These are phyloP conservation scores for Cataglyphis albicans DNA, from an alignment of 2,888 invertebrate genomes.

Conservation along the genomic window DNA sequence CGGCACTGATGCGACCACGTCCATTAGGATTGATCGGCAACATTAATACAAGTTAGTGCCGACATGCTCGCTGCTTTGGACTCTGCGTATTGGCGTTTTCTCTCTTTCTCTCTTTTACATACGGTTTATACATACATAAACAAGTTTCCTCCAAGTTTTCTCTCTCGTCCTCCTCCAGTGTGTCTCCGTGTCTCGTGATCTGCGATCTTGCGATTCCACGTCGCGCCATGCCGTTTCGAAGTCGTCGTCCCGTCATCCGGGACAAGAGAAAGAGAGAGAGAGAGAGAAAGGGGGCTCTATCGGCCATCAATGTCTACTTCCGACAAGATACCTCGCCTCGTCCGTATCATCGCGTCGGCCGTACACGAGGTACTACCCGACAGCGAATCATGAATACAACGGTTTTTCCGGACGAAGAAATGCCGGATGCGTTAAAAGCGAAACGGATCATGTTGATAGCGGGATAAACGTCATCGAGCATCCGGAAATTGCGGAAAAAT, in stretches of 20 bases:
- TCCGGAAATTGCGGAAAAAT: conserved; percentile 20
- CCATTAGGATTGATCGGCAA: conserved; percentile 85
- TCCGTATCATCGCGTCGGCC: conserved; percentile 40
- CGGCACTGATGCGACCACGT: conserved; percentile 83
- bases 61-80: conserved; percentile 81
- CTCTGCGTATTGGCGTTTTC: conserved; percentile 30
- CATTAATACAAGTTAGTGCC: conserved; percentile 86
- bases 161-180: conserved; percentile 35
- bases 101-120: conserved; percentile 19
- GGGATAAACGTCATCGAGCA: conserved; percentile 19
- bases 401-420: conserved; percentile 31
- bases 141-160: conserved; percentile 33
- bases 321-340: conserved; percentile 70
- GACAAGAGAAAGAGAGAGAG: not conserved
- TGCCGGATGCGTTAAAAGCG: conserved; percentile 48
- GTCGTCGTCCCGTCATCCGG: conserved; percentile 46
- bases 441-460: conserved; percentile 47
- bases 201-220: conserved; percentile 67
- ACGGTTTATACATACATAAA: conserved; percentile 22
- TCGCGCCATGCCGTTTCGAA: conserved; percentile 69
- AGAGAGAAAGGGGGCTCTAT: conserved; percentile 61
- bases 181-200: conserved; percentile 63
- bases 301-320: conserved; percentile 76
- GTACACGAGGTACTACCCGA: conserved; percentile 53
- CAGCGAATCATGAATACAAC: conserved; percentile 67